Conservation (phyloP, 2,113 vertebrate species). For the Chaetorhynchus papuensis region DNA sequence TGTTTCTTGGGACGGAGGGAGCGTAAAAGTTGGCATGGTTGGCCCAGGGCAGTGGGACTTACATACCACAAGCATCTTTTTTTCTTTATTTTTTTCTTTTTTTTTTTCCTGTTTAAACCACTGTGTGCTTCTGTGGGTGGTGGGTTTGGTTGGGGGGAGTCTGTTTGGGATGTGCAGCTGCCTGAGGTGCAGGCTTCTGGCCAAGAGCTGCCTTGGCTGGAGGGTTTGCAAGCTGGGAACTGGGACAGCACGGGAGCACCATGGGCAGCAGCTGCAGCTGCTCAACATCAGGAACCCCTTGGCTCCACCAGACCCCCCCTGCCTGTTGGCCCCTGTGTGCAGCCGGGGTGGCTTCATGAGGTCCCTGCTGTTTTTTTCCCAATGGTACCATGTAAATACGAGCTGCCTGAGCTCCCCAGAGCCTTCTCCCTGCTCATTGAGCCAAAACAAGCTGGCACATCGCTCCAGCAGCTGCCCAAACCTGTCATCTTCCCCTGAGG, state of each 20-base stretch:
- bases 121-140: not conserved
- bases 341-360: not conserved
- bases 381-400: not conserved
- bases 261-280: not conserved
- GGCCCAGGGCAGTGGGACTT: not conserved
- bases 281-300: not conserved
- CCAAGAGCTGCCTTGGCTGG: not conserved
- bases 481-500: not conserved
- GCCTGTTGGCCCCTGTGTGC: not conserved
- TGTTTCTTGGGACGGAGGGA: fast-evolving
- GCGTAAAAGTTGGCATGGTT: not conserved
- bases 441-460: not conserved
- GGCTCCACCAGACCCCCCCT: not conserved
- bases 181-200: not conserved
- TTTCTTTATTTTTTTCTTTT: fast-evolving
- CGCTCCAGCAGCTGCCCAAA: not conserved
- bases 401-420: not conserved
- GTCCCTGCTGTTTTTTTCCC: not conserved
- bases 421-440: not conserved
- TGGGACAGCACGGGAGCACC: fast-evolving
- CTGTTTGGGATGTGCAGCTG: not conserved
- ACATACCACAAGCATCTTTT: not conserved
- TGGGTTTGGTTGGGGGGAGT: not conserved
- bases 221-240: not conserved
- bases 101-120: not conserved